These are phyloP conservation scores for Metacarcinus magister DNA, from an alignment of 2,888 invertebrate genomes.

Conservation along the genomic window DNA sequence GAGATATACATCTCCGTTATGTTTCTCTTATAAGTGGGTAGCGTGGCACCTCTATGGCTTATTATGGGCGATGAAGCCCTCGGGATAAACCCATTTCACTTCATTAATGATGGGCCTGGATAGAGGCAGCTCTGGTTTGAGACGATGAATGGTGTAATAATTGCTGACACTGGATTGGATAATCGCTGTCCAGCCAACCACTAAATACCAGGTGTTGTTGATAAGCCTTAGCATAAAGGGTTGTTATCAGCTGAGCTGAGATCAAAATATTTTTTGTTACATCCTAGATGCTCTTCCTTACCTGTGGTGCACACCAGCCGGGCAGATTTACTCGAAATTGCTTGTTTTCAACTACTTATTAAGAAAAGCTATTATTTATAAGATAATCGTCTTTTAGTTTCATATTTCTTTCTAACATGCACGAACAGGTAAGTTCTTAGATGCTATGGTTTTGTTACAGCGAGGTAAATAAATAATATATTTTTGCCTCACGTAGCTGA, in stretches of 20 bases:
- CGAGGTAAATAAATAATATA: no score
- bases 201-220: background rate
- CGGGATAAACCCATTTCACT: background rate
- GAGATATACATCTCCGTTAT: background rate
- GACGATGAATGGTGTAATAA: conserved; percentile 28
- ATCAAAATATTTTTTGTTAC: background rate
- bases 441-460: no score
- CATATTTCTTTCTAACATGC: no score
- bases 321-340: no score
- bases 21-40: background rate
- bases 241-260: background rate
- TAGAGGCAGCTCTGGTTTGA: background rate
- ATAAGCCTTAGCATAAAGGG: background rate
- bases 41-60: background rate
- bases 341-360: no score
- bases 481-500: no score
- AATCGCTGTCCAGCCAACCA: background rate
- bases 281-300: background rate
- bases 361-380: no score
- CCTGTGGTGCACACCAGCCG: no score
- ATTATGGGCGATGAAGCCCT: background rate
- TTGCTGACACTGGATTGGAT: conserved; percentile 20
- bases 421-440: no score
- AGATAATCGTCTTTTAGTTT: no score
- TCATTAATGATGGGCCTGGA: background rate